Evolutionary conservation across 2,797 vertebrate genomes (phyloP).

Genomic region (Bucorvus abyssinicus): DNA sequence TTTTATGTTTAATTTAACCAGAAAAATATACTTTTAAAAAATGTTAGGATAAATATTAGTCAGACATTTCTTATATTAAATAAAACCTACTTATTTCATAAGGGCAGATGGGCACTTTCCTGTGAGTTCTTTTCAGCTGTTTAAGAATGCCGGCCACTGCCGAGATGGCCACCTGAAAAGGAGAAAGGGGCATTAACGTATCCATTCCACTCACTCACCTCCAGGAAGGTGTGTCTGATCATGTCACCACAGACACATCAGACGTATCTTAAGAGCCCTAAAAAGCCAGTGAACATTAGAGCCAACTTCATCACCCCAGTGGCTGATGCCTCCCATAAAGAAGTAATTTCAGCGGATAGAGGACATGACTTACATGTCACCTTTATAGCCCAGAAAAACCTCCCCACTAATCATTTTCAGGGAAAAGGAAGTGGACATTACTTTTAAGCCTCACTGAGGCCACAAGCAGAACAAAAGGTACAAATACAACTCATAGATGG

Average conservation of each 20-base stretch:
- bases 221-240: background rate
- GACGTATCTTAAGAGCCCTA: background rate
- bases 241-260: background rate
- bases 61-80: background rate
- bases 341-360: background rate
- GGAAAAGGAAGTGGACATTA: background rate
- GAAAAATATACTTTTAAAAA: background rate
- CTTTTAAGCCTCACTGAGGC: background rate
- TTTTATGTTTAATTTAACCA: background rate
- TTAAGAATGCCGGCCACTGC: slow-evolving; percentile 95
- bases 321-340: background rate
- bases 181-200: background rate
- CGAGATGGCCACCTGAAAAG: slow-evolving; percentile 90
- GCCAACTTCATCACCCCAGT: background rate
- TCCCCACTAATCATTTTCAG: background rate
- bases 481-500: fast-evolving
- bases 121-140: slow-evolving; percentile 91
- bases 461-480: background rate
- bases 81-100: slow-evolving; percentile 85
- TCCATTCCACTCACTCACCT: background rate
- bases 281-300: background rate
- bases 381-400: background rate
- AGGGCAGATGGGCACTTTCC: slow-evolving; percentile 88
- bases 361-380: background rate
- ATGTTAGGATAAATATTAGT: too few relatives aligned